phyloP scores from a whole-genome alignment of 2,113 vertebrate species.

The Coptodon bakossiorum region DNA sequence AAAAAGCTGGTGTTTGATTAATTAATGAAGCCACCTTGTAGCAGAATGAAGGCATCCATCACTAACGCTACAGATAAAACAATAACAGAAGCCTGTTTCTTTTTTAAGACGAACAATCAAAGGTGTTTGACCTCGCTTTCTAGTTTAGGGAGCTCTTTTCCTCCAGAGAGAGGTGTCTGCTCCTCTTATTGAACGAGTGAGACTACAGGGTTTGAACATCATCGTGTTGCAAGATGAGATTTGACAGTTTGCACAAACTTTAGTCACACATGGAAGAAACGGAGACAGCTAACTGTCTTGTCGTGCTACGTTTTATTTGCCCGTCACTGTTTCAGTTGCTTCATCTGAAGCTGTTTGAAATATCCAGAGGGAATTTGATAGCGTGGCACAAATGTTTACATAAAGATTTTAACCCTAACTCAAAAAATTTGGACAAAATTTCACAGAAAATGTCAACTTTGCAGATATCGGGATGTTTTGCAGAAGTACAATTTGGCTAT shows the following conservation, averaged over 20 bases:
- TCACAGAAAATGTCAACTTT: not conserved
- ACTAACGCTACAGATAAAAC: not conserved
- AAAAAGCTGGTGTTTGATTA: slow-evolving; percentile 46
- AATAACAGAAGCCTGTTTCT: not conserved
- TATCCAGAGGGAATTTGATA: not conserved
- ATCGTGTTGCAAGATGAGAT: not conserved
- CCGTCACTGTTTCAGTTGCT: not conserved
- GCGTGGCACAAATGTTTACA: not conserved
- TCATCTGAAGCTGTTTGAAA: not conserved
- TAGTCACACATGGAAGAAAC: slow-evolving; percentile 3
- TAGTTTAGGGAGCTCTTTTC: not conserved
- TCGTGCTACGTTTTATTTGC: not conserved
- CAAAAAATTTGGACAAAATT: not conserved
- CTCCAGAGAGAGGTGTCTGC: not conserved
- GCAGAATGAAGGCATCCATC: slow-evolving; percentile 13
- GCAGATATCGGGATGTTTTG: not conserved
- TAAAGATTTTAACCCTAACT: not conserved
- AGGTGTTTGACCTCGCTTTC: slow-evolving; percentile 25
- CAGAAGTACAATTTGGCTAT: accelerated
- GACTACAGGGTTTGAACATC: not conserved
- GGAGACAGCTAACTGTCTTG: slow-evolving; percentile 1
- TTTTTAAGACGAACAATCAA: slow-evolving; percentile 7
- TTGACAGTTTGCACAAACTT: slow-evolving; percentile 45
- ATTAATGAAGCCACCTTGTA: slow-evolving; percentile 40
- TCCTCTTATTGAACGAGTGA: slow-evolving; percentile 13